phyloP scores from a whole-genome alignment of 2,113 vertebrate genomes.

The Siniperca knerii region DNA sequence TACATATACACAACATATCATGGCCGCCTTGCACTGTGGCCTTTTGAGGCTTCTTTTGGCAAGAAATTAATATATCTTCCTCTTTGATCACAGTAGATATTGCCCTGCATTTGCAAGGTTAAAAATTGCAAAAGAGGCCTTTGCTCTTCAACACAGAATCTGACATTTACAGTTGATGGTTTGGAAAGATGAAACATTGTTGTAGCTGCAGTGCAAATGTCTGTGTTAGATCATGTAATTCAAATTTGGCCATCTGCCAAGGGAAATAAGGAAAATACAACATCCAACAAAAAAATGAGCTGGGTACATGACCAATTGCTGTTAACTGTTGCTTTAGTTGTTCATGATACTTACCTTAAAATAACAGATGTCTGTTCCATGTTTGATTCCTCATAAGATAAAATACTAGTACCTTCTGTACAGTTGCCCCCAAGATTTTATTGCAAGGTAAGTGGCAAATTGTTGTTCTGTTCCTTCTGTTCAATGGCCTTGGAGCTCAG shows the following conservation, averaged over 20 bases:
- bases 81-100: background rate
- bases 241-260: background rate
- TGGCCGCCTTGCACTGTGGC: background rate
- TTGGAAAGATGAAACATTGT: background rate
- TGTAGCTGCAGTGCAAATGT: background rate
- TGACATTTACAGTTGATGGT: background rate
- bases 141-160: background rate
- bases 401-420: background rate
- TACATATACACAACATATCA: background rate
- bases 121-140: background rate
- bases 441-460: slow-evolving; percentile 15
- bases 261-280: background rate
- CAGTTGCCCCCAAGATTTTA: background rate
- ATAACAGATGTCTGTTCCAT: slow-evolving; percentile 17
- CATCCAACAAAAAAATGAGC: background rate
- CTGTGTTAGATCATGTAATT: background rate
- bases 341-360: slow-evolving; percentile 9
- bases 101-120: background rate
- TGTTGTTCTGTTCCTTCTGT: slow-evolving; percentile 19
- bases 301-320: too few relatives aligned
- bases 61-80: background rate
- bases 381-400: slow-evolving; percentile 21
- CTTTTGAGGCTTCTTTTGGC: background rate
- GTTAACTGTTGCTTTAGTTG: background rate
- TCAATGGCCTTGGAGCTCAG: slow-evolving; percentile 30